Percentiles rank a stretch among this genome's conserved stretches.
These are phyloP conservation scores for Theonella swinhoei DNA, from an alignment of 37 sponge, comb jelly and placozoan species.

Conservation along the genomic window DNA sequence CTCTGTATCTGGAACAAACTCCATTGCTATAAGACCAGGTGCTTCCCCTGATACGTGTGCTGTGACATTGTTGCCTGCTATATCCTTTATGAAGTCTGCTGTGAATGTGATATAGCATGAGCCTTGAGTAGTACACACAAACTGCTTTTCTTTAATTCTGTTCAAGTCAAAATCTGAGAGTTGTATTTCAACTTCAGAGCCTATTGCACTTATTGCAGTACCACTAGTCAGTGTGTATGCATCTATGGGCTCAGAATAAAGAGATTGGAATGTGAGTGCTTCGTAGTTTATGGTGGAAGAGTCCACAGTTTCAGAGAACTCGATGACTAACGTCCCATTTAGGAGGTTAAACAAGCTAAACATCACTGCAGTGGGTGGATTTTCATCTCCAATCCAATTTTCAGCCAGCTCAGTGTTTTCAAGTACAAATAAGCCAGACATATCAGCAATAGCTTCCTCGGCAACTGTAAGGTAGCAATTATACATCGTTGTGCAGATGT, in stretches of 20 bases:
- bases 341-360: constrained; percentile 70
- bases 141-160: constrained; percentile 57
- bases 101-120: constrained; percentile 86
- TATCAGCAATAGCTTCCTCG: constrained; percentile 63
- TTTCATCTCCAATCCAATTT: constrained; percentile 7
- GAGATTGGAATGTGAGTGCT: constrained; percentile 77
- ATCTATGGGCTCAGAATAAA: constrained; percentile 56
- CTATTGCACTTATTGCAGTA: constrained; percentile 25
- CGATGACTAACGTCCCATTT: constrained; percentile 53
- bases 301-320: constrained; percentile 87
- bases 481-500: constrained; percentile 34
- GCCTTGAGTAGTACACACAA: constrained; percentile 66
- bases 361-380: constrained; percentile 36
- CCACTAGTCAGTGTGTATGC: constrained; percentile 76
- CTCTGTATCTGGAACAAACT: constrained; percentile 53
- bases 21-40: constrained; percentile 77
- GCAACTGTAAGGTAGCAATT: constrained; percentile 64
- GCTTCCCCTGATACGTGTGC: constrained; percentile 41
- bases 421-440: constrained; percentile 57
- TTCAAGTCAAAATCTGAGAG: constrained; percentile 65
- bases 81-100: constrained; percentile 65
- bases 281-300: constrained; percentile 45
- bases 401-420: constrained; percentile 4
- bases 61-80: constrained; percentile 49
- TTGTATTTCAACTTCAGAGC: constrained; percentile 39